A percentile compares a stretch with the other conserved stretches of the same genome.
Conservation (phyloP, 1,140 invertebrate genomes). For the Hycleus cichorii region DNA sequence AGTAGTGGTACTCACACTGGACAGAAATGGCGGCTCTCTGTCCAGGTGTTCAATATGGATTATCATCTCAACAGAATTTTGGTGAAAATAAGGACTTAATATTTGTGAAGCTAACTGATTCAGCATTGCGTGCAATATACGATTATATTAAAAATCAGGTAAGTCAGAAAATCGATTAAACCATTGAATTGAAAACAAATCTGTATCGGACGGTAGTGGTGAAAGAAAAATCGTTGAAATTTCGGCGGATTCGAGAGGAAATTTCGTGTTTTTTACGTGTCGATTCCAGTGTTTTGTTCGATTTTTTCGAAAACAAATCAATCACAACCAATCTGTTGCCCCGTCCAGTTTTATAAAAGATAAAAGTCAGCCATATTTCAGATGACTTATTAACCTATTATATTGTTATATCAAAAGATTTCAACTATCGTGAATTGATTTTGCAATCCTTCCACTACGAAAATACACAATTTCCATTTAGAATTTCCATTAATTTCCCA, state of each 20-base stretch:
- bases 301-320: too few relatives aligned
- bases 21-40: slow-evolving; percentile 86
- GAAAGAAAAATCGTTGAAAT: too few relatives aligned
- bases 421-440: too few relatives aligned
- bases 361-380: slow-evolving; percentile 36
- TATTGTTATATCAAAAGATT: slow-evolving; percentile 24
- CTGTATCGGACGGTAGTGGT: too few relatives aligned
- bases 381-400: slow-evolving; percentile 42
- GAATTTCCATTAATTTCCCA: slow-evolving; percentile 9
- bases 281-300: too few relatives aligned
- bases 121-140: slow-evolving; percentile 82
- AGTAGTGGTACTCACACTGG: slow-evolving; percentile 20
- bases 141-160: slow-evolving; percentile 80
- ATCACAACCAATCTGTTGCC: slow-evolving; percentile 30
- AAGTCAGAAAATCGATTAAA: slow-evolving; percentile 42
- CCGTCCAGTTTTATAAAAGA: slow-evolving; percentile 17
- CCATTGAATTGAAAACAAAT: not conserved
- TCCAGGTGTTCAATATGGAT: slow-evolving; percentile 90
- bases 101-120: slow-evolving; percentile 92
- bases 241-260: too few relatives aligned
- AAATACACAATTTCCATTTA: not conserved
- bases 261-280: too few relatives aligned
- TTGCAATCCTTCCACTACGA: too few relatives aligned
- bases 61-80: slow-evolving; percentile 80
- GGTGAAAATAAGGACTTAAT: slow-evolving; percentile 82